Percentiles rank a stretch among this genome's conserved stretches.
These are phyloP conservation scores for Lagenorhynchus albirostris DNA, from an alignment of 2,113 vertebrate genomes.

Conservation along the genomic window DNA sequence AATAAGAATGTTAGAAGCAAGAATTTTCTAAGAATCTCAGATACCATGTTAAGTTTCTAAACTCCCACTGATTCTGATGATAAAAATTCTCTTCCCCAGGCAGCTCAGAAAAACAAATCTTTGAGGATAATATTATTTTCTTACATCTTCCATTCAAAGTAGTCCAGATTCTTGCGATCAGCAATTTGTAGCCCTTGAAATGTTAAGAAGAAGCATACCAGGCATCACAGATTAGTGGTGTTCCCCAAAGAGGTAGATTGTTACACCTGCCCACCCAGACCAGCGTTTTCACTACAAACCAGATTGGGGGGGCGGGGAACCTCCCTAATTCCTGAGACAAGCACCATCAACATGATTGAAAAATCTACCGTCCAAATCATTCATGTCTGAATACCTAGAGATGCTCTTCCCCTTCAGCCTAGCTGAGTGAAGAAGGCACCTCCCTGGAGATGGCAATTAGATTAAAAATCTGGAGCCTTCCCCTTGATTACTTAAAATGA, in stretches of 20 bases:
- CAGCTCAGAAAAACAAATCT: not conserved
- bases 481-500: slow-evolving; percentile 63
- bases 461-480: slow-evolving; percentile 60
- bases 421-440: slow-evolving; percentile 55
- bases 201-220: slow-evolving; percentile 43
- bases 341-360: slow-evolving; percentile 55
- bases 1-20: slow-evolving; percentile 21
- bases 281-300: slow-evolving; percentile 43
- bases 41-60: slow-evolving; percentile 6
- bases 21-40: slow-evolving; percentile 24
- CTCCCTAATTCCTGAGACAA: slow-evolving; percentile 44
- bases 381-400: slow-evolving; percentile 45
- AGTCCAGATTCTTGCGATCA: not conserved
- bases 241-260: slow-evolving; percentile 19
- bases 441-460: slow-evolving; percentile 66
- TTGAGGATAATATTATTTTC: slow-evolving; percentile 8
- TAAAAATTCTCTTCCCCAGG: slow-evolving; percentile 16
- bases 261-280: not conserved
- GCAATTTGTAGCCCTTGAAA: slow-evolving; percentile 33
- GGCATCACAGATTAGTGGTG: not conserved
- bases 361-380: slow-evolving; percentile 50
- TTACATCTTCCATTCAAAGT: slow-evolving; percentile 13
- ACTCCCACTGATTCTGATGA: slow-evolving; percentile 19
- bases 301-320: not conserved
- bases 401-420: slow-evolving; percentile 43